These are phyloP conservation scores for Sebastolobus altivelis DNA, from an alignment of 2,797 vertebrate genomes.

Conservation along the genomic window DNA sequence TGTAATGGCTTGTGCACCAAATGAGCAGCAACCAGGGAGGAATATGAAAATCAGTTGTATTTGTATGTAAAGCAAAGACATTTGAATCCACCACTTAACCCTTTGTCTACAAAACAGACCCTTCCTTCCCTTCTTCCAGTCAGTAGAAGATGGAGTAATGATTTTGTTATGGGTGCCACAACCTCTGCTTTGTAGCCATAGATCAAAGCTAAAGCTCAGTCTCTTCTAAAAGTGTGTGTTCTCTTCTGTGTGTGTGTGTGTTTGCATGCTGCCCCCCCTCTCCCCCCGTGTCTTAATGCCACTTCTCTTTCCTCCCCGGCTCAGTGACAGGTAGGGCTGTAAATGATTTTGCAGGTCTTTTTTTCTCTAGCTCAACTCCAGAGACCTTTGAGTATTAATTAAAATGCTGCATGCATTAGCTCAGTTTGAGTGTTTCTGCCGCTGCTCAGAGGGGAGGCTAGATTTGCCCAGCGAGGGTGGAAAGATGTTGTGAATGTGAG, in stretches of 20 bases:
- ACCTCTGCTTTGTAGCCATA: slow-evolving; percentile 38
- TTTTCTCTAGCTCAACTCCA: slow-evolving; percentile 48
- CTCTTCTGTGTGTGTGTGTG: not conserved
- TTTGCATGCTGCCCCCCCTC: not conserved
- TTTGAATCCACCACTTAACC: slow-evolving; percentile 6
- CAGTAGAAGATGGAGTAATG: slow-evolving; percentile 13
- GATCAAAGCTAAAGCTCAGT: slow-evolving; percentile 38
- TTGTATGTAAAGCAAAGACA: slow-evolving; percentile 26
- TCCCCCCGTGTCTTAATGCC: not conserved
- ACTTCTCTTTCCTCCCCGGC: slow-evolving; percentile 28
- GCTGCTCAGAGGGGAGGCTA: slow-evolving; percentile 39
- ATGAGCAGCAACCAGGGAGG: slow-evolving; percentile 28
- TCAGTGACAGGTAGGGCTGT: slow-evolving; percentile 54
- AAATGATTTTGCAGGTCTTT: slow-evolving; percentile 49
- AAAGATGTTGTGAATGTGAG: slow-evolving; percentile 44
- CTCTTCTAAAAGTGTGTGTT: not conserved
- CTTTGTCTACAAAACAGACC: not conserved
- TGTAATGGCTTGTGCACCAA: slow-evolving; percentile 19
- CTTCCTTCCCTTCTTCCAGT: not conserved
- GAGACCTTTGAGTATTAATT: slow-evolving; percentile 71
- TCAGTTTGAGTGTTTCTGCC: slow-evolving; percentile 58
- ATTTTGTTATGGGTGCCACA: slow-evolving; percentile 33
- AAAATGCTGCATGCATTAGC: slow-evolving; percentile 68
- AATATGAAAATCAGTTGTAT: slow-evolving; percentile 40
- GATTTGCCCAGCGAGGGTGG: slow-evolving; percentile 44